Percentiles rank a stretch among this genome's conserved stretches.
Evolutionary conservation across 2,797 vertebrate genomes (phyloP).

Genomic region (Moxostoma hubbsi): DNA sequence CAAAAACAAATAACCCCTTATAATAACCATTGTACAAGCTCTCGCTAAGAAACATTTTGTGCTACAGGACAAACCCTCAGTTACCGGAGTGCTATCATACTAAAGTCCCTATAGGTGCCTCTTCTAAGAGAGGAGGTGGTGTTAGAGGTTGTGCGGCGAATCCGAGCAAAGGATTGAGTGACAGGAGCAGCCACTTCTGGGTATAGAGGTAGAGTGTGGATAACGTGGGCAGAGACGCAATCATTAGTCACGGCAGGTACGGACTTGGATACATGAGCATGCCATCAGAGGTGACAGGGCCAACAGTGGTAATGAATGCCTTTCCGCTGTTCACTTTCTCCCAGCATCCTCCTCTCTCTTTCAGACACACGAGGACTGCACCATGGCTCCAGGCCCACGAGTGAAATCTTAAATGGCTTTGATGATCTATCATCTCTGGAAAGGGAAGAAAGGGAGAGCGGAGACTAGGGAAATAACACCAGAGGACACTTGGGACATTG

Average conservation of each 20-base stretch:
- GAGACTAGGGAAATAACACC: slow-evolving; percentile 11
- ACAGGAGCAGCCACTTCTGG: slow-evolving; percentile 32
- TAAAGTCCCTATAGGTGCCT: slow-evolving; percentile 1
- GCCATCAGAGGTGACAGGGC: slow-evolving; percentile 43
- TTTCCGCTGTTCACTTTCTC: slow-evolving; percentile 22
- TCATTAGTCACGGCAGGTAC: slow-evolving; percentile 53
- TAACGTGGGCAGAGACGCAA: slow-evolving; percentile 35
- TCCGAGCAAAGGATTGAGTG: slow-evolving; percentile 23
- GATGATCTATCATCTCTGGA: slow-evolving; percentile 31
- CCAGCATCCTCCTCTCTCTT: slow-evolving; percentile 7
- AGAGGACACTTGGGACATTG: slow-evolving; percentile 7
- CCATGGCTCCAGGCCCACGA: slow-evolving; percentile 2
- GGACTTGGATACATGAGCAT: slow-evolving; percentile 49
- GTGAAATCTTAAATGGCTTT: slow-evolving; percentile 29
- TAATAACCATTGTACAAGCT: too few relatives aligned
- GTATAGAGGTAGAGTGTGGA: slow-evolving; percentile 40
- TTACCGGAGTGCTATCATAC: background rate
- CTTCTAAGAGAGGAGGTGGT: slow-evolving; percentile 20
- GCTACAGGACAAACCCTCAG: background rate
- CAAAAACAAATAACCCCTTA: too few relatives aligned
- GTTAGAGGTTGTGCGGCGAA: slow-evolving; percentile 25
- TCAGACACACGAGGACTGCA: slow-evolving; percentile 1
- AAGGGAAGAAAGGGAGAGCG: slow-evolving; percentile 5
- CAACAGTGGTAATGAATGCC: slow-evolving; percentile 54
- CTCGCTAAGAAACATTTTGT: too few relatives aligned